Conservation (phyloP, 2,113 vertebrate genomes). For the Lophochroa leadbeateri region DNA sequence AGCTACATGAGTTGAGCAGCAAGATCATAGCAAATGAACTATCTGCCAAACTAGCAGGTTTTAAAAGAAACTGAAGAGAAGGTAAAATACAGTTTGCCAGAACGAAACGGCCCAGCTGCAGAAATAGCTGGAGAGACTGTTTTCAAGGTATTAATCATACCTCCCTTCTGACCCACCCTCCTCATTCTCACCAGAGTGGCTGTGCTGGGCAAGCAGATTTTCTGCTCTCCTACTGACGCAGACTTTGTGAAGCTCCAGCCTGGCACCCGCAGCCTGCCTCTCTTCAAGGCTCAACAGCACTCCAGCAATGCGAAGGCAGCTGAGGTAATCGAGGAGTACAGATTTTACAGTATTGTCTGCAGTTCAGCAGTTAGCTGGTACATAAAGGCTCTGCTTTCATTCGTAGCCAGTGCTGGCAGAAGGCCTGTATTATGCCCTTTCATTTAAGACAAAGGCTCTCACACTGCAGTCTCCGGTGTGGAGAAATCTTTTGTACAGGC, state of each 20-base stretch:
- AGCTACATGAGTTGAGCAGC: not conserved
- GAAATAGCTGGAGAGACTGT: not conserved
- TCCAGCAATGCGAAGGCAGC: slow-evolving; percentile 1
- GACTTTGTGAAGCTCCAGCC: not conserved
- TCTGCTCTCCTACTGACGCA: not conserved
- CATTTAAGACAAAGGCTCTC: slow-evolving; percentile 67
- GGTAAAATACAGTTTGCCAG: not conserved
- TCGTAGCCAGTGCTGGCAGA: slow-evolving; percentile 62
- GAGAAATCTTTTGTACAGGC: slow-evolving; percentile 67
- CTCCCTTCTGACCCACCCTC: not conserved
- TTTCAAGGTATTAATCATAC: not conserved
- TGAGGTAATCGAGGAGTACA: slow-evolving; percentile 38
- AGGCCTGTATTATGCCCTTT: slow-evolving; percentile 65
- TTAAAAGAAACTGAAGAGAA: not conserved
- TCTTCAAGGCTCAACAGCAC: not conserved
- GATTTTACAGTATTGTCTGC: slow-evolving; percentile 65
- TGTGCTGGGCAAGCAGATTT: slow-evolving; percentile 35
- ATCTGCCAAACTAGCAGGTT: not conserved
- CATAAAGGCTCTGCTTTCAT: slow-evolving; percentile 63
- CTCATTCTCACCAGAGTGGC: not conserved
- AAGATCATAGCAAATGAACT: not conserved
- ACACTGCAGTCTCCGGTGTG: slow-evolving; percentile 54
- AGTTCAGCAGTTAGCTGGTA: slow-evolving; percentile 55
- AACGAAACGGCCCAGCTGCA: not conserved
- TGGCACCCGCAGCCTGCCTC: not conserved